Conservation (phyloP, 2,113 vertebrate species). For the Pseudois nayaur region DNA sequence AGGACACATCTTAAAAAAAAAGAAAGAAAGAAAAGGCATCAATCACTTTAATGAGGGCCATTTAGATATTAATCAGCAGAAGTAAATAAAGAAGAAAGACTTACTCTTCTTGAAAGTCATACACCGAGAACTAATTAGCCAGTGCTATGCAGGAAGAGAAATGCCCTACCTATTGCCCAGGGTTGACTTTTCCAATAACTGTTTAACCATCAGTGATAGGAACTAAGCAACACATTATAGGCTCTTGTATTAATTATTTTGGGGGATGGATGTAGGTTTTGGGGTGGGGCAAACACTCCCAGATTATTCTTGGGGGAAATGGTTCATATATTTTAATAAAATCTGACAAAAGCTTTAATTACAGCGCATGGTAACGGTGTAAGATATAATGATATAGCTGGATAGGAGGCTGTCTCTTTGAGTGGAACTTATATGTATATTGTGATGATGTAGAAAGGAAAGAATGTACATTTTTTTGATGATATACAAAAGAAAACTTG, state of each 20-base stretch:
- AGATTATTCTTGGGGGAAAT: not conserved
- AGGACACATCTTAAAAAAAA: not conserved
- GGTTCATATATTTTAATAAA: not conserved
- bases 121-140: not conserved
- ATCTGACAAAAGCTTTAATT: not conserved
- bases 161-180: not conserved
- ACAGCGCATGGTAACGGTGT: not conserved
- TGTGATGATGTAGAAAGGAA: not conserved
- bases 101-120: slow-evolving; percentile 12
- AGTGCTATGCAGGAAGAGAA: not conserved
- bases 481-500: not conserved
- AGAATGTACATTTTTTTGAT: not conserved
- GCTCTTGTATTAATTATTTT: slow-evolving; percentile 21
- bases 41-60: not conserved
- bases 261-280: not conserved
- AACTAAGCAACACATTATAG: not conserved
- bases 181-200: slow-evolving; percentile 10
- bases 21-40: not conserved
- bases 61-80: slow-evolving; percentile 32
- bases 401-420: not conserved
- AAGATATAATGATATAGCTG: not conserved
- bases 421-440: not conserved
- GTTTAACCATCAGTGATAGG: not conserved
- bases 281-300: not conserved
- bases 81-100: not conserved